phyloP scores from a whole-genome alignment of 2,888 invertebrate species.

The Stenoptilia bipunctidactyla region DNA sequence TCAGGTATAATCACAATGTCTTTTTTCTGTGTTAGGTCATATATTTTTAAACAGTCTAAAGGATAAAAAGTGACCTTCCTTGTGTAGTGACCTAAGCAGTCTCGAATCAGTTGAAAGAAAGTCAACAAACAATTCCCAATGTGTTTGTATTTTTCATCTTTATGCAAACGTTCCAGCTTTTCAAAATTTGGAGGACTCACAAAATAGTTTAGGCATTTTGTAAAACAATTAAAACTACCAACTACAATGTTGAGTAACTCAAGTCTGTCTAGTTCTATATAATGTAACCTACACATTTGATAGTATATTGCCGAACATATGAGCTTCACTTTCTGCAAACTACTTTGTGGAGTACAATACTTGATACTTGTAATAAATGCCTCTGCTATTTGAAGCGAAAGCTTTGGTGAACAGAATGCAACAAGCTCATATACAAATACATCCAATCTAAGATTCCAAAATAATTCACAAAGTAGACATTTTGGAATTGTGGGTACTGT shows the following conservation, averaged over 20 bases:
- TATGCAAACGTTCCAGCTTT: constrained; percentile 28
- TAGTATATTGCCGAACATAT: constrained; percentile 36
- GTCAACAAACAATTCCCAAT: constrained; percentile 35
- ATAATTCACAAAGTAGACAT: constrained; percentile 48
- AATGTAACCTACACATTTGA: constrained; percentile 37
- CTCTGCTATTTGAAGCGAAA: constrained; percentile 39
- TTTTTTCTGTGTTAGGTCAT: constrained; percentile 32
- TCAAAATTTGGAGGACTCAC: constrained; percentile 37
- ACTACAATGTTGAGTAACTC: constrained; percentile 18
- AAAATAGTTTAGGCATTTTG: constrained; percentile 39
- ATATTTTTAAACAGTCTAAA: constrained; percentile 26
- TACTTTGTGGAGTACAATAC: constrained; percentile 37
- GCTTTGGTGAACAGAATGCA: constrained; percentile 32
- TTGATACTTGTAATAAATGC: constrained; percentile 42
- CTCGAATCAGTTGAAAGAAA: constrained; percentile 26
- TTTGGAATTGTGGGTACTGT: constrained; percentile 45
- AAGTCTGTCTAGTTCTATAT: constrained; percentile 27
- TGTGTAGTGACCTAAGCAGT: constrained; percentile 30
- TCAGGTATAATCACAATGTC: constrained; percentile 20
- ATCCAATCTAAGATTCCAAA: constrained; percentile 46
- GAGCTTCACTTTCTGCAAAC: constrained; percentile 29
- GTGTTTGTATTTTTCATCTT: constrained; percentile 38
- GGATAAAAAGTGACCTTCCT: constrained; percentile 24
- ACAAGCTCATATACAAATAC: constrained; percentile 42
- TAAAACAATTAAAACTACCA: constrained; percentile 28